Base-by-base conservation (phyloP, 2,113 vertebrate species). In the Neoarius graeffei region DNA sequence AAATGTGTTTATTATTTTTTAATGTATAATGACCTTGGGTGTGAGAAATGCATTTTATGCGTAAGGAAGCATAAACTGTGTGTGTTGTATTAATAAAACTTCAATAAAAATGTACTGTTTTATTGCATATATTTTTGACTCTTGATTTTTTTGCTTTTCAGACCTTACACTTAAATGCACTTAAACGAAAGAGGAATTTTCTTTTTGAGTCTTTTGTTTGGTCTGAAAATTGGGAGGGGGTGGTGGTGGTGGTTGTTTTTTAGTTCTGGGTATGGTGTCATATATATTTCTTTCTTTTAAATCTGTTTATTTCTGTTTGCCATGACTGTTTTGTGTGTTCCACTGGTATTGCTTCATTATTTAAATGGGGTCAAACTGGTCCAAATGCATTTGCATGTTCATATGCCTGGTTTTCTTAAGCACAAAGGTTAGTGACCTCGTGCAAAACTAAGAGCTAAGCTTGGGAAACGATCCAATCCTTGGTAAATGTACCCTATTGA, bases 331-430 rank as follows among this genome's bases (percentile, higher is more conserved):
- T 19, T 19, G 14, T 25, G 20, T 76, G 11, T 52, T 10, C 25
- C 59, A 42, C 7, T 71, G 11, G 5, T 20, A 6, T 27, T 64
- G 60, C 42, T 87, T 83, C n/a, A 17, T 74, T 77, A 84, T 77
- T 73, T 83, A 84, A 88, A 66, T 20, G 0, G 9, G 42, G n/a
- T 79, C 66, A 59, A 27, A 57, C 79, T 83, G 35, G 35, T 82
- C 86, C 66, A 73, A 83, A 83, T 74, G 54, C 27, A 69, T 71
- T 54, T 7, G 14, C 57, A 85, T 85, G 54, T 30, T 48, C n/a
- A 1, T 13, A 11, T 20, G 50, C 52, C n/a, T 86, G 20, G 62
- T 66, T 67, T 77, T 57, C 73, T 85, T 83, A 64, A 64, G 17
- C 14, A 19, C 13, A 73, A 42, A 15, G 13, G 30, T 19, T 10